Percentiles rank a stretch among this genome's conserved stretches.
These are phyloP conservation scores for Brachyhypopomus occidentalis DNA, from an alignment of 2,113 vertebrate species.

Conservation along the genomic window DNA sequence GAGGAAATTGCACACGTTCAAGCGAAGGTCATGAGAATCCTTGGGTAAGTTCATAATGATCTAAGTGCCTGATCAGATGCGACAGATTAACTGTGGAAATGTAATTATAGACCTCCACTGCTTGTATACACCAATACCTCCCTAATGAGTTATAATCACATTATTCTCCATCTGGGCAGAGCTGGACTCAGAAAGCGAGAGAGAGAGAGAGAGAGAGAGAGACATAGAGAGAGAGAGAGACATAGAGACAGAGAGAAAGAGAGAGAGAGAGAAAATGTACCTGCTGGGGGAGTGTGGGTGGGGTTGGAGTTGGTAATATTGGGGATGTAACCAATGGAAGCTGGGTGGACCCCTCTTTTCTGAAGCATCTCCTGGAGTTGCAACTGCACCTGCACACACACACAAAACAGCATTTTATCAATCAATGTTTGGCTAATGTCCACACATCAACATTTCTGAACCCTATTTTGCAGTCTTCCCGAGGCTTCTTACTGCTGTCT, in stretches of 20 bases:
- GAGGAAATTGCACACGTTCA: background rate
- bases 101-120: too few species aligned
- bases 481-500: background rate
- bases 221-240: background rate
- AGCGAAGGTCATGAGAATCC: too few species aligned
- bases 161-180: too few species aligned
- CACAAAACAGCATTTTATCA: background rate
- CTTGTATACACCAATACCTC: too few species aligned
- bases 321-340: slow-evolving; percentile 79
- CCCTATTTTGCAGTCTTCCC: background rate
- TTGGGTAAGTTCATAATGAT: too few species aligned
- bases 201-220: background rate
- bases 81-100: too few species aligned
- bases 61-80: too few species aligned
- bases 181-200: background rate
- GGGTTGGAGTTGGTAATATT: slow-evolving; percentile 81
- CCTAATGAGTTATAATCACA: too few species aligned
- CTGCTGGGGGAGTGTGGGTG: background rate
- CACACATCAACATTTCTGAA: background rate
- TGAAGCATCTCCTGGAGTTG: slow-evolving; percentile 89
- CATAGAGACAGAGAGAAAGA: background rate
- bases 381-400: slow-evolving; percentile 77
- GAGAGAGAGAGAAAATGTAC: background rate
- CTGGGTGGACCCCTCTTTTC: slow-evolving; percentile 82
- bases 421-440: too few species aligned